phyloP scores from a whole-genome alignment of 2,797 vertebrate species.

The Lagorchestes hirsutus region DNA sequence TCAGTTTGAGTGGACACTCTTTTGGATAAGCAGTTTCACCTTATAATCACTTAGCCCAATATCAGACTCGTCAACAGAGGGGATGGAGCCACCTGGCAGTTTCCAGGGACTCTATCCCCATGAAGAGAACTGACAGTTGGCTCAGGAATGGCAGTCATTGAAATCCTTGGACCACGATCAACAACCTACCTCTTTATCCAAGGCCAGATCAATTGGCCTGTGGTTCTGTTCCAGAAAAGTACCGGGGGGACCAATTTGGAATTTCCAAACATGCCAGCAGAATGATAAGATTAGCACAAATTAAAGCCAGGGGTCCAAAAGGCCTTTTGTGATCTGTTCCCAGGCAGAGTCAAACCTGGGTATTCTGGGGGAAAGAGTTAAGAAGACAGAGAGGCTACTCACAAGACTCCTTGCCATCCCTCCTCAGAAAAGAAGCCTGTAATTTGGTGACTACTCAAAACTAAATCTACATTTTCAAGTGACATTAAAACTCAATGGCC shows the following conservation, averaged over 20 bases:
- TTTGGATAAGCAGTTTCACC: neutral
- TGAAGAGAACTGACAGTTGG: neutral
- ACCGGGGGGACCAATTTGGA: slow-evolving; percentile 77
- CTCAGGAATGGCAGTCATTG: neutral
- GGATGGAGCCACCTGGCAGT: neutral
- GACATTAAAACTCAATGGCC: neutral
- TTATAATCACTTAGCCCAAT: neutral
- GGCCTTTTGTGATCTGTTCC: neutral
- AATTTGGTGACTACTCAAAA: neutral
- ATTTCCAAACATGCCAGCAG: neutral
- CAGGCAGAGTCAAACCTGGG: neutral
- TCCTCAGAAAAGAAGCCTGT: neutral
- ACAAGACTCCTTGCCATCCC: neutral
- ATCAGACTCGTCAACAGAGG: neutral
- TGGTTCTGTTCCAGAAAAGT: slow-evolving; percentile 74
- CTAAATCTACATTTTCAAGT: neutral
- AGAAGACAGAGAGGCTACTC: neutral
- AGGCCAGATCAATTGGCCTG: slow-evolving; percentile 37
- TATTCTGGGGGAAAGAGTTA: neutral
- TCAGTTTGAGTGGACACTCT: neutral
- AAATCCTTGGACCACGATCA: slow-evolving; percentile 54
- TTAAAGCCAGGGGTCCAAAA: slow-evolving; percentile 68
- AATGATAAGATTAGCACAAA: slow-evolving; percentile 76
- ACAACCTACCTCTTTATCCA: slow-evolving; percentile 65
- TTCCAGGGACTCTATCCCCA: neutral